Percentiles rank a stretch among this genome's conserved stretches.
phyloP scores from a whole-genome alignment of 2,113 vertebrate genomes.

The Prinia subflava region DNA sequence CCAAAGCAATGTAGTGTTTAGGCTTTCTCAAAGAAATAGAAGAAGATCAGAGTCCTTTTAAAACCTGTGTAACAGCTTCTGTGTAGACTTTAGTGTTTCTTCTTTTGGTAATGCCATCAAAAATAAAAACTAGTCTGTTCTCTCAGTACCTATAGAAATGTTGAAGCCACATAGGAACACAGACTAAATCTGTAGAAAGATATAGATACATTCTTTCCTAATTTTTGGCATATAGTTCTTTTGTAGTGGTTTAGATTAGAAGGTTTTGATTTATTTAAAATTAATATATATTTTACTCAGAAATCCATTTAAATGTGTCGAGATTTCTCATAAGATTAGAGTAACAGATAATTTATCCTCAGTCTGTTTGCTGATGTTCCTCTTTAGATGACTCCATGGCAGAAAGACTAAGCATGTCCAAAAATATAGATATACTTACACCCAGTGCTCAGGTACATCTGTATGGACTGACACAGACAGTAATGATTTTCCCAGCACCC shows the following conservation, averaged over 20 bases:
- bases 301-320: not conserved
- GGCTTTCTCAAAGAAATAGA: not conserved
- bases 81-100: not conserved
- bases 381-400: not conserved
- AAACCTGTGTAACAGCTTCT: not conserved
- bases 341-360: not conserved
- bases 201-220: not conserved
- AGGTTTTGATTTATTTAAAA: not conserved
- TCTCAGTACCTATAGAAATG: not conserved
- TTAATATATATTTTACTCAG: not conserved
- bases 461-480: not conserved
- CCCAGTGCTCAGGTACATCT: not conserved
- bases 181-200: not conserved
- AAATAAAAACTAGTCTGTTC: not conserved
- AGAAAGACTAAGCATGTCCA: not conserved
- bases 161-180: not conserved
- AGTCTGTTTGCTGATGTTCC: not conserved
- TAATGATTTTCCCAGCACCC: not conserved
- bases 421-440: rapidly evolving
- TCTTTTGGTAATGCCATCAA: not conserved
- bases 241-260: not conserved
- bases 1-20: not conserved
- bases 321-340: not conserved
- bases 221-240: not conserved
- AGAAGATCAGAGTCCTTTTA: not conserved